phyloP scores from a whole-genome alignment of 2,888 invertebrate genomes.

The Amblyjoppa fuscipennis region DNA sequence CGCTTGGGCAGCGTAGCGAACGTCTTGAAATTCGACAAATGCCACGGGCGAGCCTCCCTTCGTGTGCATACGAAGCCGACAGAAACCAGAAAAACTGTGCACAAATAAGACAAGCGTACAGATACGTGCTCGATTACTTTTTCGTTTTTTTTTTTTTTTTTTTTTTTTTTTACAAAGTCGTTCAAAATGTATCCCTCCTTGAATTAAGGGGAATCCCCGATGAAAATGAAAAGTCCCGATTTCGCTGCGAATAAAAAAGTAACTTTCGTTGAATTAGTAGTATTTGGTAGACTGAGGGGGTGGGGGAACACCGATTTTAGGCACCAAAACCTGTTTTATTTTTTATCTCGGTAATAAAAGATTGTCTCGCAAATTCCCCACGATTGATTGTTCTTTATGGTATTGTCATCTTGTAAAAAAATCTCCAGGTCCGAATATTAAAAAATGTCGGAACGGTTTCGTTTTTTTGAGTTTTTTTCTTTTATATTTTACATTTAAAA shows the following conservation, averaged over 20 bases:
- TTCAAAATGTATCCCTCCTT: background rate
- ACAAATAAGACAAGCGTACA: conserved; percentile 85
- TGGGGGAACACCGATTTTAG: background rate
- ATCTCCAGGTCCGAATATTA: too few relatives aligned
- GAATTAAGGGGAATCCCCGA: background rate
- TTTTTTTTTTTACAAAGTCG: conserved; percentile 18
- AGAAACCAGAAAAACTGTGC: conserved; percentile 99
- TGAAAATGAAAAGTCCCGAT: background rate
- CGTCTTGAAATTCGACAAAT: conserved; percentile 98
- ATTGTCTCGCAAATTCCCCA: background rate
- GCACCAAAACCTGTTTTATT: background rate
- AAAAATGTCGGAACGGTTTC: background rate
- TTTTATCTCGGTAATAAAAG: background rate
- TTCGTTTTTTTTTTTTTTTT: conserved; percentile 20
- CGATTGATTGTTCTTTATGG: background rate
- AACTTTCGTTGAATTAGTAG: background rate
- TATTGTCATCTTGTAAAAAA: background rate
- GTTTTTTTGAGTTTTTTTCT: background rate
- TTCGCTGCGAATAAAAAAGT: background rate
- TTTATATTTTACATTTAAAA: background rate
- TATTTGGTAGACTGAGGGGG: background rate
- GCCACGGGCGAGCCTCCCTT: conserved; percentile 97
- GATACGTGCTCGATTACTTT: conserved; percentile 69
- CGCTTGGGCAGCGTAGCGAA: conserved; percentile 96
- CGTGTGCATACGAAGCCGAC: conserved; percentile 97